Evolutionary conservation across 2,797 vertebrate genomes (phyloP).

Genomic region (Acridotheres tristis): DNA sequence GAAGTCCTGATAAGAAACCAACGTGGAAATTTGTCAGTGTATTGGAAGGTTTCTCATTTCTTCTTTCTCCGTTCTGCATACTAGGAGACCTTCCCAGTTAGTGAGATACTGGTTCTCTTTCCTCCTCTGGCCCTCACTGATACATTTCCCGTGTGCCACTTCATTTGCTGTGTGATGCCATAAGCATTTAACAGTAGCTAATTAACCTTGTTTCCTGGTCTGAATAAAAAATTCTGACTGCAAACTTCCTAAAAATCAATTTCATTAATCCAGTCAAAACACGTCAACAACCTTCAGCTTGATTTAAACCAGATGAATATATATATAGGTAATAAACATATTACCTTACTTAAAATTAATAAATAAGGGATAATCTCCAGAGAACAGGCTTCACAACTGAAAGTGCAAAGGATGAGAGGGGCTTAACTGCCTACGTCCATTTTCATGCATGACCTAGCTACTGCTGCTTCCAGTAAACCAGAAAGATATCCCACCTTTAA

Average conservation of each 20-base stretch:
- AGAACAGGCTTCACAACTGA: not conserved
- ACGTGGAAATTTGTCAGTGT: not conserved
- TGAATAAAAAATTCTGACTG: not conserved
- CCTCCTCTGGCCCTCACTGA: not conserved
- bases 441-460: not conserved
- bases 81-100: not conserved
- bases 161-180: not conserved
- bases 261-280: not conserved
- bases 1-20: slow-evolving; percentile 26
- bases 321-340: not conserved
- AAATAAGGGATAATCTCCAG: not conserved
- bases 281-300: not conserved
- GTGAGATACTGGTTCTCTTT: not conserved
- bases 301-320: not conserved
- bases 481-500: not conserved
- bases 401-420: not conserved
- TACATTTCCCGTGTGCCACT: not conserved
- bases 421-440: not conserved
- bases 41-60: not conserved
- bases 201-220: not conserved
- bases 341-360: not conserved
- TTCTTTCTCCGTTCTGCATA: not conserved
- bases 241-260: not conserved
- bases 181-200: not conserved
- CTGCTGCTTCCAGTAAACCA: not conserved